phyloP scores from a whole-genome alignment of 2,797 vertebrate genomes.

The Gymnocypris eckloni region DNA sequence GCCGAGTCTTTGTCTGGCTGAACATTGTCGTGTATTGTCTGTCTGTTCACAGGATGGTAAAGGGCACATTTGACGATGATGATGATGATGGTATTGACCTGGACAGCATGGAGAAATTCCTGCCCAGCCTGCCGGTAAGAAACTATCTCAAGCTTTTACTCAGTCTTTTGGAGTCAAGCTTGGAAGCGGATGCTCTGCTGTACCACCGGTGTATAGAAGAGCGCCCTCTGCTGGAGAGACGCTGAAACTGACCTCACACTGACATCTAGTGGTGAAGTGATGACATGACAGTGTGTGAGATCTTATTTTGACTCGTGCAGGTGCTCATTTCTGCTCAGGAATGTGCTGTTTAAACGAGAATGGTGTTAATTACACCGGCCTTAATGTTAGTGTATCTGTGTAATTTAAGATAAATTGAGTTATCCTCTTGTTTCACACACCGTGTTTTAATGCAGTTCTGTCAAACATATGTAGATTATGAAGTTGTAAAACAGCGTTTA shows the following conservation, averaged over 20 bases:
- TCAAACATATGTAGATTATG: not conserved
- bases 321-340: not conserved
- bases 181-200: not conserved
- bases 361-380: not conserved
- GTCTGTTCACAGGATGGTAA: constrained; percentile 82
- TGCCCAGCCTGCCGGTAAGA: constrained; percentile 90
- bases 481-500: not conserved
- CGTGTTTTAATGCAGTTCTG: not conserved
- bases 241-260: constrained; percentile 13
- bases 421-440: not conserved
- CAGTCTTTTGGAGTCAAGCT: not conserved
- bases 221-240: constrained; percentile 62
- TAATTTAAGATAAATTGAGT: not conserved
- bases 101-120: constrained; percentile 94
- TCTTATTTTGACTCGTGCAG: not conserved
- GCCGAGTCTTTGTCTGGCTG: not conserved
- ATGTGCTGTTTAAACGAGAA: not conserved
- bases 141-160: not conserved
- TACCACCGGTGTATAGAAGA: constrained; percentile 3
- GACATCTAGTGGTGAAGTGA: constrained; percentile 68
- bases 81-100: constrained; percentile 91
- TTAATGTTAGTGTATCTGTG: not conserved
- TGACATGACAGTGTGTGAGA: not conserved
- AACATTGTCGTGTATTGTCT: not conserved
- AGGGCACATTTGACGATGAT: constrained; percentile 89